phyloP scores from a whole-genome alignment of 2,888 invertebrate species.

The Lycophotia porphyrea region DNA sequence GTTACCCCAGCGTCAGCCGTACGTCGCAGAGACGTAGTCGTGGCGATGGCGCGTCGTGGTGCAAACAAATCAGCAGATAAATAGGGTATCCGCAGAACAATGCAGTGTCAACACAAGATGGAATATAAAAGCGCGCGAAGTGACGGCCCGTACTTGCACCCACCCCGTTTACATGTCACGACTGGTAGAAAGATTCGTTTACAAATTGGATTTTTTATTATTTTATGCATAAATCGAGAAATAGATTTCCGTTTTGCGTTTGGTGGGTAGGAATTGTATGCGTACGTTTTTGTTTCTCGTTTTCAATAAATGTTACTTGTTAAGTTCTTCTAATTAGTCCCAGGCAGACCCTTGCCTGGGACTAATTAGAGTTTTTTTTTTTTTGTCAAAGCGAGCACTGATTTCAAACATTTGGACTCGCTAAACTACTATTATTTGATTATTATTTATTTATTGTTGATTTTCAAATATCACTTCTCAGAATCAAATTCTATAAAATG shows the following conservation, averaged over 20 bases:
- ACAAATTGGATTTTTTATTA: neutral
- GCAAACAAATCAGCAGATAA: conserved; percentile 88
- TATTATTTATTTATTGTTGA: neutral
- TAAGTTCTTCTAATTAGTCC: too few relatives aligned
- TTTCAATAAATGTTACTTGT: neutral
- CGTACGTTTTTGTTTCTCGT: neutral
- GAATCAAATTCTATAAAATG: neutral
- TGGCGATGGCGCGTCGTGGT: conserved; percentile 74
- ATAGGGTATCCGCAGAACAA: conserved; percentile 83
- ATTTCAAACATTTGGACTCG: neutral
- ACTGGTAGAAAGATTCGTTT: conserved; percentile 48
- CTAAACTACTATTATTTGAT: neutral
- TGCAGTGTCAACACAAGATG: conserved; percentile 87
- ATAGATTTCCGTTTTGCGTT: neutral
- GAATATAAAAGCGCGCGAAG: conserved; percentile 85
- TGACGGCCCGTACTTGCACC: conserved; percentile 71
- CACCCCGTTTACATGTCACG: conserved; percentile 74
- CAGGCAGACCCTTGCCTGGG: too few relatives aligned
- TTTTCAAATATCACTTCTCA: neutral
- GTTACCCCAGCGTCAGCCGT: conserved; percentile 72
- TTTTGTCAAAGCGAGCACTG: neutral
- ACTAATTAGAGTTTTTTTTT: too few relatives aligned
- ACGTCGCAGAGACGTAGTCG: conserved; percentile 65
- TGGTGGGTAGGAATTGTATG: neutral
- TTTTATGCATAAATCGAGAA: neutral